These are phyloP conservation scores for Chrysaora quinquecirrha DNA, from an alignment of 30 jellyfish, hydroid and myxozoan species.

Conservation along the genomic window DNA sequence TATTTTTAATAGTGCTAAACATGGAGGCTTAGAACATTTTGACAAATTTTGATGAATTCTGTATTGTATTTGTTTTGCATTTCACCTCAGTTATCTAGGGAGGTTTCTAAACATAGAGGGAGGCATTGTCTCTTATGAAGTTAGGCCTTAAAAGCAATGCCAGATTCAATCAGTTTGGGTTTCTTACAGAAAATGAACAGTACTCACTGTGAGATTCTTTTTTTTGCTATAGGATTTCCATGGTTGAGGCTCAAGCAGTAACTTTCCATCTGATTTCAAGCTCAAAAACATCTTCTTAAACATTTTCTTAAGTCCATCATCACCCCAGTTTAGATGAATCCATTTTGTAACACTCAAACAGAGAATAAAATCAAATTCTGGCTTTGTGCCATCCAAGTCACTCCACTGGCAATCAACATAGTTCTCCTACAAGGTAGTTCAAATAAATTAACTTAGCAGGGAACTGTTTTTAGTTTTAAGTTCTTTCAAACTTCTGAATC, in stretches of 20 bases:
- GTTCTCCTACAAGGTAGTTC: conserved; percentile 68
- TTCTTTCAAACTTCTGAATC: no score
- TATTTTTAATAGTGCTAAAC: no score
- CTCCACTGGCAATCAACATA: conserved; percentile 75
- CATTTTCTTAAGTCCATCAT: conserved; percentile 84
- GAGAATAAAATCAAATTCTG: conserved; percentile 67
- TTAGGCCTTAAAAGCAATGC: no score
- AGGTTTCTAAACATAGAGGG: no score
- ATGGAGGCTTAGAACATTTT: no score
- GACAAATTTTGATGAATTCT: no score
- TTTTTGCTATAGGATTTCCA: conserved; percentile 80
- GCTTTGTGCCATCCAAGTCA: conserved; percentile 21
- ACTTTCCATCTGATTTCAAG: conserved; percentile 86
- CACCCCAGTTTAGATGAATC: conserved; percentile 97
- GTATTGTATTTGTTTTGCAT: no score
- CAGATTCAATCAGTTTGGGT: no score
- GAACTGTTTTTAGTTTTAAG: no score
- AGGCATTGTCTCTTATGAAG: no score
- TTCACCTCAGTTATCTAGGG: no score
- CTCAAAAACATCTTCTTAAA: conserved; percentile 83
- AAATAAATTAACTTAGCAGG: not conserved
- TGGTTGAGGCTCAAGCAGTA: conserved; percentile 91
- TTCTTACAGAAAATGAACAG: no score
- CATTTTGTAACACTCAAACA: conserved; percentile 93
- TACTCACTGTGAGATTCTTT: conserved; percentile 90